Base-by-base conservation (phyloP, 2,888 invertebrate species). In the Galeopsomyia nigrocyanea region DNA sequence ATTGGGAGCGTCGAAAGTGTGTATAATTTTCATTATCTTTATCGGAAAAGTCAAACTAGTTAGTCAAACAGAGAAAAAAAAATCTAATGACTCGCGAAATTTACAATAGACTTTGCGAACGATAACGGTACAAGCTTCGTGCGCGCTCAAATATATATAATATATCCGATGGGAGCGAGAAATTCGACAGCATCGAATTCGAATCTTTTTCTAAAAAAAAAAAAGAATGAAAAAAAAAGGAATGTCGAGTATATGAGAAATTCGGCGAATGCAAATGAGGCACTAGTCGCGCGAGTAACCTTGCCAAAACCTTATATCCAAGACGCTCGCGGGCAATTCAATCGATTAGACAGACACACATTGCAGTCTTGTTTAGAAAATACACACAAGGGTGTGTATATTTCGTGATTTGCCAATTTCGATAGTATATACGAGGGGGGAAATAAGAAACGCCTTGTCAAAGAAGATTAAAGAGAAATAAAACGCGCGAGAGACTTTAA, bases 381-480 rank as follows among this genome's bases (percentile, higher is more conserved):
- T 47, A 7, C 14, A 50, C 5, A 7, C 53, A 55, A 61, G 62
- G 7, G 3, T 26, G 26, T 26, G 5, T 26, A 26, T 39, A 39
- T 7, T 39, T 39, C 13, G 13, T 39, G 39, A 39, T 39, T 39
- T 7, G 13, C 39, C 13, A 39, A 39, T 39, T 39, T 26, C 7
- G 39, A 39, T 39, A 39, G 39, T 10, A 26, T 26, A 26, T 26
- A 26, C 39, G 7, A 1, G 39, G 7, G 10, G 39, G 7, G 39
- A 39, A 10, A 39, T 39, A 39, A 39, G 39, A 39, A 26, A 39
- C 13, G 39, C 39, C 39, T 10, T 39, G 39, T 39, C 39, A 39
- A 39, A 39, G 39, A 39, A 39, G 39, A 70, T 62, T 57, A 69
- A 70, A 70, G 63, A 62, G 56, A 63, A 70, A 58, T 70, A 67